phyloP scores from a whole-genome alignment of 1,140 invertebrate genomes.

The Colletes gigas region DNA sequence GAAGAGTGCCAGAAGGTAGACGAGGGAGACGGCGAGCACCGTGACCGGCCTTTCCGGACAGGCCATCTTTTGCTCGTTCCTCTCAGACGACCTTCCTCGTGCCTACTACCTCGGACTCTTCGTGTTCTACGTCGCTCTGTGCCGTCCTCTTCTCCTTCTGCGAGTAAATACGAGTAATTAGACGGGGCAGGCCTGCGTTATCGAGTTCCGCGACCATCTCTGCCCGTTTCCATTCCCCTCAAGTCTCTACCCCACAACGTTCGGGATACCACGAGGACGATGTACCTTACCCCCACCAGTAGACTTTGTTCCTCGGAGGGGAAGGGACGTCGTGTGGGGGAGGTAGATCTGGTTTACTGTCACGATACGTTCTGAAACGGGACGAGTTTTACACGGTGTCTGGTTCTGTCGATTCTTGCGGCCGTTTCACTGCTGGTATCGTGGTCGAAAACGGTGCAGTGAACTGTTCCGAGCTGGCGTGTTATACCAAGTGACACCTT shows the following conservation, averaged over 20 bases:
- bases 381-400: not conserved
- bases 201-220: conserved; percentile 57
- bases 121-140: conserved; percentile 51
- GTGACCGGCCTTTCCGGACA: conserved; percentile 79
- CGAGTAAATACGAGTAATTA: conserved; percentile 78
- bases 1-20: conserved; percentile 74
- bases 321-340: conserved; percentile 3
- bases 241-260: conserved; percentile 37
- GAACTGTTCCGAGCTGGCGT: not conserved
- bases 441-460: not conserved
- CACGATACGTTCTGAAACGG: conserved; percentile 8
- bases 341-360: not conserved
- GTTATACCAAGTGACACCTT: too few relatives aligned
- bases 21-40: conserved; percentile 76
- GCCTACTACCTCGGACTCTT: conserved; percentile 58
- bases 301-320: not conserved
- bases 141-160: conserved; percentile 62
- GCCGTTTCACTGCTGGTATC: not conserved
- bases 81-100: conserved; percentile 57
- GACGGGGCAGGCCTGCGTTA: conserved; percentile 66
- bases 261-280: conserved; percentile 43
- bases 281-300: conserved; percentile 19
- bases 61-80: conserved; percentile 71
- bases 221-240: conserved; percentile 33
- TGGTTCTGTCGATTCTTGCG: not conserved